A percentile compares a stretch with the other conserved stretches of the same genome.
phyloP scores from a whole-genome alignment of 2,888 invertebrate species.

The Nowickia ferox region DNA sequence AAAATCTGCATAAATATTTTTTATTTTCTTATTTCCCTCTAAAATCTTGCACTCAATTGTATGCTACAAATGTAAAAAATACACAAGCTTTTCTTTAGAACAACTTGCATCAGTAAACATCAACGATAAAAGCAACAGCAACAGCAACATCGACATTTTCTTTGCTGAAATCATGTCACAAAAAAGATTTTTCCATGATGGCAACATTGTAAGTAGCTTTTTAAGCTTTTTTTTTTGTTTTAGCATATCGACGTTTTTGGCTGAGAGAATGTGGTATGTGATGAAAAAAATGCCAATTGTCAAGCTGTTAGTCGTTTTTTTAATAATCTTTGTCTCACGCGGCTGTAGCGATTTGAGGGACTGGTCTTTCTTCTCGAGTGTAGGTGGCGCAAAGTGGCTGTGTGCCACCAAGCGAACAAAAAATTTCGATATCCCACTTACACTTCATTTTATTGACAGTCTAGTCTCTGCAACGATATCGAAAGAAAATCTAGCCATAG shows the following conservation, averaged over 20 bases:
- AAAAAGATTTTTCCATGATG: slow-evolving; percentile 73
- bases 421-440: no score
- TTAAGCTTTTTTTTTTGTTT: neutral
- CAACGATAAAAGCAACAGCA: slow-evolving; percentile 39
- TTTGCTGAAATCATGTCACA: slow-evolving; percentile 69
- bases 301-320: no score
- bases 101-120: slow-evolving; percentile 20
- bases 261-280: neutral
- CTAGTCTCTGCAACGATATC: no score
- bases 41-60: slow-evolving; percentile 55
- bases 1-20: slow-evolving; percentile 38
- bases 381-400: no score
- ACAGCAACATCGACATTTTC: slow-evolving; percentile 54
- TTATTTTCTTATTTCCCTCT: slow-evolving; percentile 43
- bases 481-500: no score
- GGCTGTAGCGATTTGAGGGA: no score
- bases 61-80: slow-evolving; percentile 62
- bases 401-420: no score
- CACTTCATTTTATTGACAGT: no score
- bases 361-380: no score
- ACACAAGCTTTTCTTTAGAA: slow-evolving; percentile 62
- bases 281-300: neutral
- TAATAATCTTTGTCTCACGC: no score
- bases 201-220: slow-evolving; percentile 72
- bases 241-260: neutral